Percentiles rank a stretch among this genome's conserved stretches.
phyloP scores from a whole-genome alignment of 2,113 vertebrate genomes.

The Boleophthalmus pectinirostris region DNA sequence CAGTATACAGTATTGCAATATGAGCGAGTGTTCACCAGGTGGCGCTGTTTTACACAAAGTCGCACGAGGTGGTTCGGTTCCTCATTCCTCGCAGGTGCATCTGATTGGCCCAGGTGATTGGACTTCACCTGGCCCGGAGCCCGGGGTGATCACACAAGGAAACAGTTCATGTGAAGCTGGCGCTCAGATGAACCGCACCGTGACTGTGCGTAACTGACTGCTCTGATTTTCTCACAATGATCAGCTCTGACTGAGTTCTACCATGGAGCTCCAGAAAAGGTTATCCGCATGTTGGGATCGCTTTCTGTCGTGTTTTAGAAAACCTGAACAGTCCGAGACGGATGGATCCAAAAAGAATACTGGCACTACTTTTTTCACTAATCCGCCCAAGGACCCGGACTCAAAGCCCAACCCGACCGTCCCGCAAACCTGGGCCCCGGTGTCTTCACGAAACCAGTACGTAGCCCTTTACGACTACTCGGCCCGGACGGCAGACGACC shows the following conservation, averaged over 20 bases:
- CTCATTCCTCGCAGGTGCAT: slow-evolving; percentile 3
- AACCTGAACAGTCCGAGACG: not conserved
- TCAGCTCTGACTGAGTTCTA: slow-evolving; percentile 22
- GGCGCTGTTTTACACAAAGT: not conserved
- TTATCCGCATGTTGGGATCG: slow-evolving; percentile 45
- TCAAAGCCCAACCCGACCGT: fast-evolving
- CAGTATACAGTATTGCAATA: not conserved
- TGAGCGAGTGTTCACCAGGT: not conserved
- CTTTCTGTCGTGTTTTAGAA: slow-evolving; percentile 39
- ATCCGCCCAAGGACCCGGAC: fast-evolving
- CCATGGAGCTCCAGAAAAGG: slow-evolving; percentile 47
- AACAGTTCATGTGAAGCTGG: not conserved
- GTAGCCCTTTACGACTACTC: slow-evolving; percentile 89
- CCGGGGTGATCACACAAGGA: not conserved
- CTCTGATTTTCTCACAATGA: slow-evolving; percentile 15
- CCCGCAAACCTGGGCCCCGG: not conserved
- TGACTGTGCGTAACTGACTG: not conserved
- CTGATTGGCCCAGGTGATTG: slow-evolving; percentile 3
- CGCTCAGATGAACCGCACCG: not conserved
- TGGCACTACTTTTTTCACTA: fast-evolving
- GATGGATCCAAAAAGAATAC: not conserved
- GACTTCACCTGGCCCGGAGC: not conserved
- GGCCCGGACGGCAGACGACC: slow-evolving; percentile 86
- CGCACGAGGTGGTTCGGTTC: not conserved
- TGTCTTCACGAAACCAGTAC: slow-evolving; percentile 44